phyloP scores from a whole-genome alignment of 2,797 vertebrate genomes.

The Gymnopithys bicolor region DNA sequence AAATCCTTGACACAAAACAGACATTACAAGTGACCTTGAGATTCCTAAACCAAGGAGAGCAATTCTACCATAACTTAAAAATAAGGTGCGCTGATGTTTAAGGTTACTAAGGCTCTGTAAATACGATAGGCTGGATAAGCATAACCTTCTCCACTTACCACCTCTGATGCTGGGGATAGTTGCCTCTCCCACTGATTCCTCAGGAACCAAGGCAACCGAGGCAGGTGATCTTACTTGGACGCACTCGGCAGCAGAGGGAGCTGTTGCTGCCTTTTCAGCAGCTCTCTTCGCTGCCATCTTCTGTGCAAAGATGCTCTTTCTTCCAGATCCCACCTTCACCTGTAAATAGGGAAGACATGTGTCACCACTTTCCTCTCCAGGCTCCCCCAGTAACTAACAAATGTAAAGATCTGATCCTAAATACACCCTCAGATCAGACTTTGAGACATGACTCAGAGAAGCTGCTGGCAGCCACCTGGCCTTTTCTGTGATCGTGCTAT shows the following conservation, averaged over 20 bases:
- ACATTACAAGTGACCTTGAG: neutral
- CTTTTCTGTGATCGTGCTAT: neutral
- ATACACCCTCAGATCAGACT: neutral
- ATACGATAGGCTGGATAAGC: neutral
- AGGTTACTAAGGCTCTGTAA: neutral
- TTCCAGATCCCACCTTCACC: slow-evolving; percentile 73
- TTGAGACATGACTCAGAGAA: neutral
- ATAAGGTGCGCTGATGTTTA: neutral
- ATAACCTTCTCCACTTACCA: slow-evolving; percentile 34
- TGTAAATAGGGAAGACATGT: slow-evolving; percentile 24
- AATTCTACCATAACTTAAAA: neutral
- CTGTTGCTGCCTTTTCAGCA: slow-evolving; percentile 60
- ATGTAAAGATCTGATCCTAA: neutral
- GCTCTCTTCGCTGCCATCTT: slow-evolving; percentile 89
- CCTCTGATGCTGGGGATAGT: neutral
- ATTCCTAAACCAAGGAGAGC: neutral
- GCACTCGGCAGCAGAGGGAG: slow-evolving; percentile 17
- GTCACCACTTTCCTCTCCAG: neutral
- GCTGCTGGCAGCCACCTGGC: neutral
- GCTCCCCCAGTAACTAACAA: neutral
- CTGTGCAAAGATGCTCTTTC: slow-evolving; percentile 93
- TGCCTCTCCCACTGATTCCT: neutral
- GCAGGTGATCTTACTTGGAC: neutral
- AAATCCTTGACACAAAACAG: neutral
- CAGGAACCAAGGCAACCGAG: neutral